Base-by-base conservation (phyloP, 2,888 invertebrate genomes). In the Arrhopalites spinosus region DNA sequence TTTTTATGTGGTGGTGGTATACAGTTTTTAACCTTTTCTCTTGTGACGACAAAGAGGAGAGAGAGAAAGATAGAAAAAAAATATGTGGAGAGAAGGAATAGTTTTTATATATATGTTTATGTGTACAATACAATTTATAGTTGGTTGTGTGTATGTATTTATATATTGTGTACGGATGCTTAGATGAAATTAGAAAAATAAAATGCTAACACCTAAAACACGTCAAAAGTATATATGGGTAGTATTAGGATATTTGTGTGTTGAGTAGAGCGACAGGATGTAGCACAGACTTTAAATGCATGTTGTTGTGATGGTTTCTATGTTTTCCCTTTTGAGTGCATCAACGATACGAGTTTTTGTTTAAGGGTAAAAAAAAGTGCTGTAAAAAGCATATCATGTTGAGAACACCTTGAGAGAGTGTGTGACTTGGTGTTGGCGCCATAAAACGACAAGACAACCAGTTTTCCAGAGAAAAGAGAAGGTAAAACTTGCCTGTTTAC, bases 231-330 rank as follows among this genome's bases (percentile, higher is more conserved):
- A 25, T 27, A 25, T 15, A 25, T 59, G 59, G 23, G 59, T 27
- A 25, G 36, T 36, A n/a, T n/a, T n/a, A n/a, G n/a, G n/a, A n/a
- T 13, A 56, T 2, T 56, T 56, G 27, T 23, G 59, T 59, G 25
- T n/a, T 13, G 25, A 25, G 25, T 59, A 59, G 59, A 25, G 20
- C 23, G 59, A 59, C 59, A 59, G 59, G 59, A 59, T 59, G 25
- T 59, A 25, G 59, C 59, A 59, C 59, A 59, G 59, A 59, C 59
- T 59, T 59, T 13, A 59, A 59, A 59, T 25, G 59, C 59, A 59
- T 59, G 23, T 25, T 59, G 25, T 59, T 17, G 5, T 59, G 59
- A 25, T 56, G 53, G n/a, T 13, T 53, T 53, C 23, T 53, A 23
- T 53, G 53, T 59, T 59, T 27, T 59, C 59, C 25, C 59, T 59